Evolutionary conservation across 2,888 invertebrate genomes (phyloP), one percentile per base, ranked within the genome.

Genomic region (Thera britannica): DNA sequence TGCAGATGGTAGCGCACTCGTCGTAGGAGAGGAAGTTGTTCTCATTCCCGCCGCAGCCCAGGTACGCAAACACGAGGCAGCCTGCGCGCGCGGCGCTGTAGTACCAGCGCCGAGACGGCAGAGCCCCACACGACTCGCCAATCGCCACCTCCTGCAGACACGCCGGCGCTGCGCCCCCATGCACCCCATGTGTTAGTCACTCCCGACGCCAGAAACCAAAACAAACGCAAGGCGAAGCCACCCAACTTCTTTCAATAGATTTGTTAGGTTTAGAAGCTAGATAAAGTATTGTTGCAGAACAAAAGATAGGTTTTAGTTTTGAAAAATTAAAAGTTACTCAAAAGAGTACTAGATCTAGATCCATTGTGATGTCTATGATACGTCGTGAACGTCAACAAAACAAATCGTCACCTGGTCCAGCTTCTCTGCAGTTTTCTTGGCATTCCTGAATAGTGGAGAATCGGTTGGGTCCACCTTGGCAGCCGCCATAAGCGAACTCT

Each of bases 1-100:
- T 75, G 85, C 93, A 92, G 79, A 75, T 73, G 61, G 59, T 62
- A 63, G 95, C 89, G 90, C 97, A 98, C 81, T 95, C 94, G 79
- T 96, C 95, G 90, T 95, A 95, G 65, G 96, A 95, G 85, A 92
- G 95, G 95, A 98, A 98, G 94, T 96, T 96, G 94, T 98, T 98
- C 82, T 95, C 95, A 90, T 97, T 98, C 80, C 98, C 98, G 73
- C 96, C 96, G 90, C 98, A 98, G 90, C 98, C 98, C 75, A 95
- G 95, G 94, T 97, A 98, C 82, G 96, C 95, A 93, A 98, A 98
- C 65, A 95, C 94, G 75, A 95, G 89, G 90, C 98, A 98, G 81
- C 95, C 95, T 76, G 94, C 96, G 76, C 94, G 92, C 61, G 92
- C 91, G 74, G 95, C 94, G 88, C 96, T 96, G 89, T 96, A 97